These are phyloP conservation scores for Elephantulus edwardii DNA, from an alignment of 2,113 vertebrate genomes.

Conservation along the genomic window DNA sequence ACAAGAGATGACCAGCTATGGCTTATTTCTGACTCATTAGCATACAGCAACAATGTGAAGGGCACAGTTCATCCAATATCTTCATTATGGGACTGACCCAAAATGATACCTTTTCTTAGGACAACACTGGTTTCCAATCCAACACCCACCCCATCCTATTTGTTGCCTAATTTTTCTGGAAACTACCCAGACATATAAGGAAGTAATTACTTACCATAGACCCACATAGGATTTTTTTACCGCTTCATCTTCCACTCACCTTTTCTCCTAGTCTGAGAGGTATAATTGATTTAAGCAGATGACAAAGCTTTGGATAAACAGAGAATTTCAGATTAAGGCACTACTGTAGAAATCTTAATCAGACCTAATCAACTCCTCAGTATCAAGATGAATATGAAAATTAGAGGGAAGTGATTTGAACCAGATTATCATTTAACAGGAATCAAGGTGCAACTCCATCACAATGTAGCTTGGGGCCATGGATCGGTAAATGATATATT, in stretches of 20 bases:
- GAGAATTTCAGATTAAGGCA: neutral
- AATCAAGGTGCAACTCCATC: neutral
- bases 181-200: constrained; percentile 13
- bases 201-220: neutral
- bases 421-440: neutral
- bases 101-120: neutral
- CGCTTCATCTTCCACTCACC: neutral
- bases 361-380: neutral
- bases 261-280: neutral
- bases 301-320: neutral
- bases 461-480: neutral
- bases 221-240: neutral
- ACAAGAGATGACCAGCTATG: too few species aligned
- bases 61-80: neutral
- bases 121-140: neutral
- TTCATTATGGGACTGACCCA: neutral
- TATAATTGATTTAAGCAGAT: neutral
- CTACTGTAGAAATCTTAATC: neutral
- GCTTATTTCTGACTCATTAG: too few species aligned
- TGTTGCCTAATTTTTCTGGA: neutral
- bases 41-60: too few species aligned
- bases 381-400: neutral
- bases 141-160: neutral
- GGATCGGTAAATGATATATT: neutral
- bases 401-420: neutral